Conservation (phyloP, 2,113 vertebrate species). For the Turdus rufiventris region DNA sequence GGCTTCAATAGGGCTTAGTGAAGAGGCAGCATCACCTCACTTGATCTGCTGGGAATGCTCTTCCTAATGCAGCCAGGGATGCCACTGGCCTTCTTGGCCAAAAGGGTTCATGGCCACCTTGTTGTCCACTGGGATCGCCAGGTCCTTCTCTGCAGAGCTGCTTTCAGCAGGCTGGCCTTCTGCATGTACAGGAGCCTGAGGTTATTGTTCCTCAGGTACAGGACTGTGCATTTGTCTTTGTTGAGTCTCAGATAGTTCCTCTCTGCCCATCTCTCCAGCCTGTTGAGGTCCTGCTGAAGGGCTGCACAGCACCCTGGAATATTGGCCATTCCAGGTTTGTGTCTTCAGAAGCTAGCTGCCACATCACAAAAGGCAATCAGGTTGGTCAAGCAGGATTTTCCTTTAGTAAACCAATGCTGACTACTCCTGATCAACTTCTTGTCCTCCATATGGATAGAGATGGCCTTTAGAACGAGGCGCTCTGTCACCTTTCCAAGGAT, state of each 20-base stretch:
- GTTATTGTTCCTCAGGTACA: neutral
- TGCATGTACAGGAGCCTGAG: neutral
- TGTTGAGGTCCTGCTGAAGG: neutral
- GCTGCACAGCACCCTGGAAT: neutral
- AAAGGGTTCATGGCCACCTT: neutral
- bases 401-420: neutral
- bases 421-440: neutral
- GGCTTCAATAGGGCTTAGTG: neutral
- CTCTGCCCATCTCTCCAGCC: neutral
- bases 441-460: neutral
- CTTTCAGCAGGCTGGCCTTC: neutral
- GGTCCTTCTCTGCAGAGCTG: neutral
- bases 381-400: neutral
- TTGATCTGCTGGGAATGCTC: neutral
- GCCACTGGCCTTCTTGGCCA: neutral
- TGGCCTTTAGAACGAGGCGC: neutral
- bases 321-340: neutral
- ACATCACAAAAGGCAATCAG: neutral
- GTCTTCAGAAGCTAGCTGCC: too few relatives aligned
- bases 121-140: fast-evolving
- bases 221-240: neutral
- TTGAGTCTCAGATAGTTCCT: neutral
- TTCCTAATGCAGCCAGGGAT: neutral
- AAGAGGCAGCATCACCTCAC: neutral
- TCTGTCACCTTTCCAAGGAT: neutral